Evolutionary conservation across 2,797 vertebrate species (phyloP).

Genomic region (Psittacula derbiana): DNA sequence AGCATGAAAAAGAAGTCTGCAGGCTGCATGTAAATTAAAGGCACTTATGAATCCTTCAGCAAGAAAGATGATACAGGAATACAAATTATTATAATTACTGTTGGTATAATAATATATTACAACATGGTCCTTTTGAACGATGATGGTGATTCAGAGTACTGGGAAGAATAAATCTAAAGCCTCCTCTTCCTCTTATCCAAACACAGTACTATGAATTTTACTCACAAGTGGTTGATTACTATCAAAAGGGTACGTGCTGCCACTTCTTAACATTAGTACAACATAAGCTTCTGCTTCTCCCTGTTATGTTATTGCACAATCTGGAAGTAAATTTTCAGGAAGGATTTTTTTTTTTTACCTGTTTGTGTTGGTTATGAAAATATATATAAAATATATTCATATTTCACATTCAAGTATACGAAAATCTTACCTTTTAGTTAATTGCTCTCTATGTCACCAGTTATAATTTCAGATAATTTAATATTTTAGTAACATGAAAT

Average conservation of each 20-base stretch:
- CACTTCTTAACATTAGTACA: background rate
- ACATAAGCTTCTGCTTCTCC: background rate
- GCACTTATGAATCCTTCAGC: background rate
- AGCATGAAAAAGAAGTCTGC: background rate
- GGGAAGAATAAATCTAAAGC: background rate
- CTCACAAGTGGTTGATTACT: background rate
- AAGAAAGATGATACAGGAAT: background rate
- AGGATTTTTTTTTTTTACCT: background rate
- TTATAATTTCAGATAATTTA: background rate
- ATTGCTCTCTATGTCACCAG: background rate
- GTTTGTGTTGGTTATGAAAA: background rate
- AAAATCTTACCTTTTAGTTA: background rate
- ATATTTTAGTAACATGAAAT: background rate
- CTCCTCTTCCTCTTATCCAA: background rate
- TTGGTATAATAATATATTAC: background rate
- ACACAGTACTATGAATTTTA: background rate
- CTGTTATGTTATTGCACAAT: background rate
- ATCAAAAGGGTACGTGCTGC: accelerated
- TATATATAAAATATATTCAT: background rate
- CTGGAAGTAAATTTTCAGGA: background rate
- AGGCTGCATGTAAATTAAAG: background rate
- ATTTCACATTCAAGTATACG: background rate
- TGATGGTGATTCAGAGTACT: background rate
- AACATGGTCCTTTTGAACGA: background rate
- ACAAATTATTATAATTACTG: background rate